phyloP scores from a whole-genome alignment of 1,140 invertebrate species.

The Physella acuta region DNA sequence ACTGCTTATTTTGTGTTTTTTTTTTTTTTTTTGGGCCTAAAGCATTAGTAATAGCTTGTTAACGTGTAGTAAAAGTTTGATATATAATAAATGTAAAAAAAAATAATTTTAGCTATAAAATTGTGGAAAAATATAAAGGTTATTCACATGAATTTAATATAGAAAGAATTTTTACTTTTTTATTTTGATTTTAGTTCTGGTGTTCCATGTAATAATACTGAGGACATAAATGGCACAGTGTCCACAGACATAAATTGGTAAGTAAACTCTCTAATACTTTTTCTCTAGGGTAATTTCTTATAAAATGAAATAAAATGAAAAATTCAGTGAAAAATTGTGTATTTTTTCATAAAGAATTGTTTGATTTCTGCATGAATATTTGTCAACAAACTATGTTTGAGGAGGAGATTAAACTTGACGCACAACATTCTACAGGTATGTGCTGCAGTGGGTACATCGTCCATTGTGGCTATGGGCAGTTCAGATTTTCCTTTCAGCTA shows the following conservation, averaged over 20 bases:
- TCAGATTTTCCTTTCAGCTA: constrained; percentile 82
- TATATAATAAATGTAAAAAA: not conserved
- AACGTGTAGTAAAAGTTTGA: not conserved
- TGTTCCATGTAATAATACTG: constrained; percentile 12
- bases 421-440: constrained; percentile 67
- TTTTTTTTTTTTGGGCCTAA: not conserved
- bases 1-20: too few species aligned
- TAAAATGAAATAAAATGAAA: too few species aligned
- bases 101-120: not conserved
- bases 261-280: constrained; percentile 4
- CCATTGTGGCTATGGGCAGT: constrained; percentile 83
- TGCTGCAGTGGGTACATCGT: constrained; percentile 89
- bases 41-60: not conserved
- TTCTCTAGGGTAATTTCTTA: too few species aligned
- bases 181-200: constrained; percentile 13
- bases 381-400: too few species aligned
- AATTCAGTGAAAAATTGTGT: too few species aligned
- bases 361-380: too few species aligned
- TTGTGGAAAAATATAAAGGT: too few species aligned
- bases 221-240: constrained; percentile 30
- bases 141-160: not conserved
- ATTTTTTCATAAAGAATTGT: too few species aligned
- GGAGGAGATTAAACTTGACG: too few species aligned
- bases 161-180: too few species aligned
- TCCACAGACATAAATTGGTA: constrained; percentile 45